These are phyloP conservation scores for Gobionotothen gibberifrons DNA, from an alignment of 2,797 vertebrate genomes.

Conservation along the genomic window DNA sequence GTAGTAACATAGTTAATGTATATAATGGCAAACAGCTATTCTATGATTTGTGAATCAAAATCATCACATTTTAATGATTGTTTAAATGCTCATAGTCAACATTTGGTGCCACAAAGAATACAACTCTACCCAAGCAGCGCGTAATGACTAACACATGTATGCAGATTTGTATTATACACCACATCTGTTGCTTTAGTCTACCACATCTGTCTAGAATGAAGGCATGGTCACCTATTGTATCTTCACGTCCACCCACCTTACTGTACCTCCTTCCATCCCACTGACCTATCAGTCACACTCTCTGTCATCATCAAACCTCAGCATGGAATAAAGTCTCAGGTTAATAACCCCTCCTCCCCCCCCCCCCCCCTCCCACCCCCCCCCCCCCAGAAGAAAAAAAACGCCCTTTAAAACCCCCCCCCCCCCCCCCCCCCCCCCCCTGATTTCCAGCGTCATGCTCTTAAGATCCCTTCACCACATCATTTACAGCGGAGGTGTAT, in stretches of 20 bases:
- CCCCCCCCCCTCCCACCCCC: constrained; percentile 54
- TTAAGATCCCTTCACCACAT: constrained; percentile 57
- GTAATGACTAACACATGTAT: not conserved
- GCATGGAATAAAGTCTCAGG: constrained; percentile 36
- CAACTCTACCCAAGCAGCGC: not conserved
- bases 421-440: constrained; percentile 53
- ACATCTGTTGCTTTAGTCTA: constrained; percentile 7
- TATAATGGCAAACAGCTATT: not conserved
- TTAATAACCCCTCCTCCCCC: constrained; percentile 59
- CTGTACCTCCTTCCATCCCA: constrained; percentile 37
- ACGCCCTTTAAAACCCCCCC: too few species aligned
- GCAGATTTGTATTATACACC: not conserved
- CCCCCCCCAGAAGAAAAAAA: too few species aligned
- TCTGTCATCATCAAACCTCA: constrained; percentile 63
- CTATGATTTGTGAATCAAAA: not conserved
- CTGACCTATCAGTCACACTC: constrained; percentile 55
- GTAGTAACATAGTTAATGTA: not conserved
- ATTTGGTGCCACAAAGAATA: not conserved
- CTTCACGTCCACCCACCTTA: constrained; percentile 9
- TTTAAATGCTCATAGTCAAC: not conserved
- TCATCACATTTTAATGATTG: not conserved
- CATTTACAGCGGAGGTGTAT: constrained; percentile 54
- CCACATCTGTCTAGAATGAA: constrained; percentile 23
- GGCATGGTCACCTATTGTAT: constrained; percentile 19
- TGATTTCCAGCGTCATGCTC: constrained; percentile 41